Base-by-base conservation (phyloP, 2,113 vertebrate species). In the Stigmatopora nigra region DNA sequence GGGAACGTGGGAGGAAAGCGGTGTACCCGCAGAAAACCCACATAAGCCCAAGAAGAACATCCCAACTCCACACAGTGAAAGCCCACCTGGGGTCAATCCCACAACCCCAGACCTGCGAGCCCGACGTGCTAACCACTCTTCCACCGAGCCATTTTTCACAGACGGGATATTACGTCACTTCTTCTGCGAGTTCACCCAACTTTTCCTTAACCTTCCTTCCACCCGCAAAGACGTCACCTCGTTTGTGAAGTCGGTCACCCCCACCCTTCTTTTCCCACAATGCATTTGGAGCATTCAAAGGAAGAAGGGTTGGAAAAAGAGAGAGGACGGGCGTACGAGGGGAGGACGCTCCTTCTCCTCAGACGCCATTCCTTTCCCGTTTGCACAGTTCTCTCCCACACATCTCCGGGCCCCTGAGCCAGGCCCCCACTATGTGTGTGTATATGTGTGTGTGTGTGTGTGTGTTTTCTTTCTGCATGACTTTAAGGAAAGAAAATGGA, bases 361-460 rank as follows among this genome's bases (percentile, higher is more conserved):
- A 61, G 53, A 53, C 68, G 68, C 89, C 90, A 89, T 89, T 89
- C 84, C 87, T 89, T 90, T 89, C 88, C 88, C 86, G 85, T 89
- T 74, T 81, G 79, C 87, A 84, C 68, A 59, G 69, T 75, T 88
- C 92, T 91, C 91, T 95, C 93, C 93, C 93, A 94, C 93, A 93
- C 91, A 92, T 92, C 89, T 70, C 83, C 86, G 78, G 90, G 81
- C 89, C 87, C 70, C 53, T 25, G 52, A 22, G 11, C 5, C 19
- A 22, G 52, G 12, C 38, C 38, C 38, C 38, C 38, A 31, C 19
- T 52, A 10, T 52, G 49, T 52, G 17, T 48, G 46, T 48, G 46
- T 48, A 16, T 48, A 15, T 48, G 47, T 48, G 10, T 48, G 47
- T 48, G 15, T 48, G 16, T 20, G 49, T 13, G 22, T 15, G 53